Conservation (phyloP, 2,113 vertebrate genomes). For the Oplegnathus fasciatus region DNA sequence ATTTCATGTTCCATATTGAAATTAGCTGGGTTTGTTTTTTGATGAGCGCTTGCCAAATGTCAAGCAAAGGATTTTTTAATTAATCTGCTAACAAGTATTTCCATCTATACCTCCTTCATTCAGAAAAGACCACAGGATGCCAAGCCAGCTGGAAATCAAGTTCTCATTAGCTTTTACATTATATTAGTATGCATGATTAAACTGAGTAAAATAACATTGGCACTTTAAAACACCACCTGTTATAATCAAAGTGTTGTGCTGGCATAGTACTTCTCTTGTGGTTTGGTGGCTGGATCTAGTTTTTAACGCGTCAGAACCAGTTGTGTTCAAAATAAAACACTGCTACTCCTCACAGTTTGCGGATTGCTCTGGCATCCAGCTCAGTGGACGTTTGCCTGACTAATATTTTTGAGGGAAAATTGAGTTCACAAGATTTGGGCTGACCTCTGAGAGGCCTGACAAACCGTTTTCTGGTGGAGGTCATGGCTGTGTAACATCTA, state of each 20-base stretch:
- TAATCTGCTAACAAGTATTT: constrained; percentile 12
- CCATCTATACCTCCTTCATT: constrained; percentile 7
- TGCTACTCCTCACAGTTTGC: neutral
- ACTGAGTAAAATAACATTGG: neutral
- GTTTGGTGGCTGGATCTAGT: neutral
- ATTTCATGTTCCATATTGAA: neutral
- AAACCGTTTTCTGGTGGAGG: neutral
- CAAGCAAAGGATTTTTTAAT: constrained; percentile 19
- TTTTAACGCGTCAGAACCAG: neutral
- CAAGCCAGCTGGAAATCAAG: neutral
- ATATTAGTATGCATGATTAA: constrained; percentile 2
- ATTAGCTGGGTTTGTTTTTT: neutral
- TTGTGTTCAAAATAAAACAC: neutral
- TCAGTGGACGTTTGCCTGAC: neutral
- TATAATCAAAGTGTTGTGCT: neutral
- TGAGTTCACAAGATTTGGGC: neutral
- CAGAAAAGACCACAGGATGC: neutral
- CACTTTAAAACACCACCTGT: neutral
- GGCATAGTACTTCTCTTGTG: neutral
- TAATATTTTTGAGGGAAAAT: neutral
- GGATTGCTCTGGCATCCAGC: too few species aligned
- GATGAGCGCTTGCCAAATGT: constrained; percentile 13
- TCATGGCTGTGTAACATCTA: neutral
- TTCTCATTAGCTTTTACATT: constrained; percentile 8
- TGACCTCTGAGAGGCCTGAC: neutral